Conservation (phyloP, 1,140 invertebrate genomes). For the Drosophila azteca region DNA sequence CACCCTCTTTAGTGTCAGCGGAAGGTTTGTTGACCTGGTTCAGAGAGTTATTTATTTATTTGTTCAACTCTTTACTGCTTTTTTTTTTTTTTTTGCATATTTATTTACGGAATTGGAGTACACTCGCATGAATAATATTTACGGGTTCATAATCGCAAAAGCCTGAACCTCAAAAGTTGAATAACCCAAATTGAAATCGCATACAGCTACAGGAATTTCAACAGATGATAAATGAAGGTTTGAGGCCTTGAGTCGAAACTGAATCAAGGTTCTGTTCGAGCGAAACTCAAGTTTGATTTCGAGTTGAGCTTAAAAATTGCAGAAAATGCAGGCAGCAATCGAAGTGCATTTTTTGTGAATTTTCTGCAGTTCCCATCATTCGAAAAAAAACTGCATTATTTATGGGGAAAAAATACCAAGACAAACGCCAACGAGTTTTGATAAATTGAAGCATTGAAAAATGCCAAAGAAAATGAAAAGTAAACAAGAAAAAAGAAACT, state of each 20-base stretch:
- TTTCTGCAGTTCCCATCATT: slow-evolving; percentile 34
- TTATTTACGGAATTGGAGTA: slow-evolving; percentile 53
- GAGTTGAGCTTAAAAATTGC: background rate
- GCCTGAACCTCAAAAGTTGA: slow-evolving; percentile 42
- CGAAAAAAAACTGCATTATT: slow-evolving; percentile 48
- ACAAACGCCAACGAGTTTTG: slow-evolving; percentile 38
- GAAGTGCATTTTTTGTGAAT: slow-evolving; percentile 26
- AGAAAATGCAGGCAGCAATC: slow-evolving; percentile 13
- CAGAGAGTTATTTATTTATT: slow-evolving; percentile 16
- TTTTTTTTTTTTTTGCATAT: slow-evolving; percentile 19
- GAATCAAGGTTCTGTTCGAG: slow-evolving; percentile 42
- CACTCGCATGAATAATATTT: slow-evolving; percentile 42
- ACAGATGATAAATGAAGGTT: slow-evolving; percentile 38
- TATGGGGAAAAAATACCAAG: slow-evolving; percentile 32
- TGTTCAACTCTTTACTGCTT: slow-evolving; percentile 17
- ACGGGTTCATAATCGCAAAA: slow-evolving; percentile 35
- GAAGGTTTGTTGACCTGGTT: slow-evolving; percentile 51
- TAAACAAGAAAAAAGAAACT: background rate
- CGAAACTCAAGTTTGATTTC: slow-evolving; percentile 24
- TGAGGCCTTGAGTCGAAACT: slow-evolving; percentile 33
- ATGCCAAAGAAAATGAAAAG: slow-evolving; percentile 9
- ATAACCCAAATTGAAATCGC: slow-evolving; percentile 37
- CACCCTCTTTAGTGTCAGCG: background rate
- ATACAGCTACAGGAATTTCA: slow-evolving; percentile 13
- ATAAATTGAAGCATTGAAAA: slow-evolving; percentile 41